These are phyloP conservation scores for Corydoras maculifer DNA, from an alignment of 2,113 vertebrate species.

Conservation along the genomic window DNA sequence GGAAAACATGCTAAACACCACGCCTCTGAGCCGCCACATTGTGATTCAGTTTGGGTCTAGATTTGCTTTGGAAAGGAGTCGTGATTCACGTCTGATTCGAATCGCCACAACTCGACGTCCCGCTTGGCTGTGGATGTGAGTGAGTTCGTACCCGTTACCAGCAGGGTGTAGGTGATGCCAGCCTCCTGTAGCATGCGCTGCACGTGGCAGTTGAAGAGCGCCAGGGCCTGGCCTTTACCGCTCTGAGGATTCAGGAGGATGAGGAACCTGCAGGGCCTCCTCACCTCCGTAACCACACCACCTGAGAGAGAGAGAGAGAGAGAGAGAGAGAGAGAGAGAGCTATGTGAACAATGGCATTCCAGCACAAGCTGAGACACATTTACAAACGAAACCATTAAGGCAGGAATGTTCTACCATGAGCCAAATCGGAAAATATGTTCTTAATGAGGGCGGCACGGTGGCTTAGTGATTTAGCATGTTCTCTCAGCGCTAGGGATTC, in stretches of 20 bases:
- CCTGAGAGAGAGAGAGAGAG: conserved; percentile 22
- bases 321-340: conserved; percentile 6
- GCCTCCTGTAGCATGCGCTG: conserved; percentile 75
- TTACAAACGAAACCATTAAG: background rate
- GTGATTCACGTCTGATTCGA: too few relatives aligned
- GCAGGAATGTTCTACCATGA: background rate
- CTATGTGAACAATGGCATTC: conserved; percentile 5
- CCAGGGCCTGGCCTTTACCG: conserved; percentile 71
- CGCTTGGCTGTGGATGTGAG: too few relatives aligned
- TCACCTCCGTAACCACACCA: conserved; percentile 44
- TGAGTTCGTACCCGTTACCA: conserved; percentile 68
- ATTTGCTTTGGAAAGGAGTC: too few relatives aligned
- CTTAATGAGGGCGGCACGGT: too few relatives aligned
- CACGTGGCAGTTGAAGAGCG: conserved; percentile 68
- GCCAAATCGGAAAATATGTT: background rate
- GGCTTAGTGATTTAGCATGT: too few relatives aligned
- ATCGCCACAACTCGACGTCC: too few relatives aligned
- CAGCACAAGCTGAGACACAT: background rate
- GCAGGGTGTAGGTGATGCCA: conserved; percentile 62
- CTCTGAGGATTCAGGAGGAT: conserved; percentile 78
- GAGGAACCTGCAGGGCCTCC: conserved; percentile 65
- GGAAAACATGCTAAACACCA: too few relatives aligned
- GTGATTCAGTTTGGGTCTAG: too few relatives aligned
- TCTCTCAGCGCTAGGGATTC: too few relatives aligned
- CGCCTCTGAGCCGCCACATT: too few relatives aligned